Conservation (phyloP, 2,888 invertebrate species). For the Eupithecia tripunctaria region DNA sequence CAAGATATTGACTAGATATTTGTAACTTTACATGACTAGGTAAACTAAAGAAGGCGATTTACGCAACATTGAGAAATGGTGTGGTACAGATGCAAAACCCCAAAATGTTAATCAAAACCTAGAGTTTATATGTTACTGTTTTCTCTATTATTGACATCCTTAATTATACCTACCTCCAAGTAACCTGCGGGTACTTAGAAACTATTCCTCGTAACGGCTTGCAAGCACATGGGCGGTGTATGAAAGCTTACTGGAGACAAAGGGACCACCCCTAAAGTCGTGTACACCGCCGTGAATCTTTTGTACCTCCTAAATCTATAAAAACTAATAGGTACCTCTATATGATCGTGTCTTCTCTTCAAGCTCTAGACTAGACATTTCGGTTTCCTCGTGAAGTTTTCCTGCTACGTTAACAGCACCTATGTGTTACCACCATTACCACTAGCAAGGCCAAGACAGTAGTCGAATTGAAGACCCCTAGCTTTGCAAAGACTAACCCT, state of each 20-base stretch:
- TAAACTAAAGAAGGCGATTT: neutral
- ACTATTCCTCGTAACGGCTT: neutral
- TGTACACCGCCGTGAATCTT: neutral
- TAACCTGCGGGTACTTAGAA: neutral
- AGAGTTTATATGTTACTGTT: neutral
- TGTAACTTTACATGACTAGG: neutral
- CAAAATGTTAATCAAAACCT: neutral
- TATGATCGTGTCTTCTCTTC: neutral
- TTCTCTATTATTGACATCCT: neutral
- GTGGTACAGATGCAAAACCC: neutral
- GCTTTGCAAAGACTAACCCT: neutral
- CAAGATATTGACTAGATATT: neutral
- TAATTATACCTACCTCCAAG: neutral
- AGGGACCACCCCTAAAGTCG: neutral
- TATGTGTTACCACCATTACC: conserved; percentile 7
- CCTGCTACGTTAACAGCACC: conserved; percentile 4
- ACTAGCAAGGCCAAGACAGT: neutral
- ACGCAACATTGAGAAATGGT: neutral
- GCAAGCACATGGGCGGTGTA: neutral
- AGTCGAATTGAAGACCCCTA: neutral
- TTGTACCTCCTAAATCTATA: neutral
- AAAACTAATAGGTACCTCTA: neutral
- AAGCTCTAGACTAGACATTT: neutral
- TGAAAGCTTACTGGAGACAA: neutral
- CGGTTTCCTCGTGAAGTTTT: conserved; percentile 6